Base-by-base conservation (phyloP, 2,888 invertebrate genomes). In the Orthosia cruda region DNA sequence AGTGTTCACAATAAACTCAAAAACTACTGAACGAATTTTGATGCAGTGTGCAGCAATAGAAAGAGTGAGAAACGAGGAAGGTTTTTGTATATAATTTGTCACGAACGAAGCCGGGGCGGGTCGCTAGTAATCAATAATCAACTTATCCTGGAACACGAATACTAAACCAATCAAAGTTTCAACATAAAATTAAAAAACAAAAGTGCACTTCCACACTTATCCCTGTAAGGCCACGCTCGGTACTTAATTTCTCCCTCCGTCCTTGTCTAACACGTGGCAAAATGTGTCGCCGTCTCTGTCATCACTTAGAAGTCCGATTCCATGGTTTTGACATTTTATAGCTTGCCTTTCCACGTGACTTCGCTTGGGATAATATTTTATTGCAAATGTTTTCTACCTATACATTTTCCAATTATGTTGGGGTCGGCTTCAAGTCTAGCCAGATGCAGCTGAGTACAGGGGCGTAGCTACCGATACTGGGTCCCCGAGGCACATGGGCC, bases 201-300 rank as follows among this genome's bases (percentile, higher is more conserved):
- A 86, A 83, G 64, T 59, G 73, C 88, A 88, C 32, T 80, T 89
- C 77, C 92, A 15, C 32, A 87, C 20, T 91, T 94, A 81, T 93
- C 9, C 89, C n/a, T 68, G 15, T 47, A 78, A 69, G 71, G 32
- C 89, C 85, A 74, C 16, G 81, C 89, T 89, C 91, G 93, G 92
- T 94, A 93, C 95, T 95, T 95, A 94, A 96, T 95, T 95, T 95
- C 89, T 92, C 76, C 86, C 45, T 16, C 89, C 65, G 9, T 93
- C 94, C 83, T 90, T 81, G 40, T 95, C 93, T 55, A 77, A 72
- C 93, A 0, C 64, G 47, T 16, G 7, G 3, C 7, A 18, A 0
- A 4, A 47, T 15, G 18, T 89, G 86, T 81, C 3, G 63, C 88
- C 76, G 16, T 94, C 94, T 87, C 93, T 71, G 54, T 93, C 91